Conservation (phyloP, 2,797 vertebrate species). For the Avahi laniger region DNA sequence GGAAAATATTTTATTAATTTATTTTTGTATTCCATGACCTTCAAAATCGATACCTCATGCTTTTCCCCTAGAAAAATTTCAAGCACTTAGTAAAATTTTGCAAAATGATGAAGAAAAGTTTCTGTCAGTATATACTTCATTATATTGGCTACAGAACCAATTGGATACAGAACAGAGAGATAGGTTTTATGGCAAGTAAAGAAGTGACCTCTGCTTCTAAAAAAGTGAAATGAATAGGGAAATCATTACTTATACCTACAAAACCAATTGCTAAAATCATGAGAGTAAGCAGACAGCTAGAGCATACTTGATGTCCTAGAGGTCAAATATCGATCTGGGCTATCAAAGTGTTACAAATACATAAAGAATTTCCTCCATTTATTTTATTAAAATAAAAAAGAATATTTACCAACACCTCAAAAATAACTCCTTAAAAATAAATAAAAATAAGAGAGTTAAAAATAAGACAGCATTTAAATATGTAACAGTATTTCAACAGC, state of each 20-base stretch:
- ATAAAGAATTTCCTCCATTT: not conserved
- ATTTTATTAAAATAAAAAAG: not conserved
- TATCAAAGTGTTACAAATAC: not conserved
- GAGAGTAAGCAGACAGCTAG: not conserved
- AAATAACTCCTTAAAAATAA: not conserved
- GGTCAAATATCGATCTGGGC: not conserved
- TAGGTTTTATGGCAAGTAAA: constrained; percentile 34
- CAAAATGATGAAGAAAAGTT: not conserved
- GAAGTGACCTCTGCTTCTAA: not conserved
- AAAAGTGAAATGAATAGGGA: constrained; percentile 1
- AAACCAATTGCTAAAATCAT: constrained; percentile 27
- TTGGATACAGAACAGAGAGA: not conserved
- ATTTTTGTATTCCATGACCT: not conserved
- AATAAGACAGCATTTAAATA: not conserved
- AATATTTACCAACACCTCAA: not conserved
- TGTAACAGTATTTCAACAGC: not conserved
- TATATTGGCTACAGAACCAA: not conserved
- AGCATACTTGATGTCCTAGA: not conserved
- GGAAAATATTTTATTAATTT: constrained; percentile 27
- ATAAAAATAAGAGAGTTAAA: not conserved
- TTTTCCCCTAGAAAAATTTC: not conserved
- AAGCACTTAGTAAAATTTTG: not conserved
- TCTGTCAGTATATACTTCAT: not conserved
- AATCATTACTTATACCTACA: not conserved
- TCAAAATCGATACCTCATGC: not conserved